Evolutionary conservation across 53 echinoderm and acorn worm genomes (phyloP).

Genomic region (Paracentrotus lividus): DNA sequence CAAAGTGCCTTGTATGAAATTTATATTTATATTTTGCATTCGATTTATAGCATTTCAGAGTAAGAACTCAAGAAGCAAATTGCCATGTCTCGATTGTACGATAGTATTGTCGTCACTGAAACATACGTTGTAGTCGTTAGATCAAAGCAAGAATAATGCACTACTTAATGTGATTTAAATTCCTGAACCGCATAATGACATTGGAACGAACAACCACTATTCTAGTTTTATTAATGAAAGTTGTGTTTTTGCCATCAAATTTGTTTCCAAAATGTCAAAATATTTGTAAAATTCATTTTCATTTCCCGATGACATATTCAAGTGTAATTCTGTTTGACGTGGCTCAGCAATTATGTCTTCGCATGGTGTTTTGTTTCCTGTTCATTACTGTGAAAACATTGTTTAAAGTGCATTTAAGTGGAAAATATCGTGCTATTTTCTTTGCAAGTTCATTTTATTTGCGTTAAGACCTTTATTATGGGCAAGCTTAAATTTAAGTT

Average conservation of each 20-base stretch:
- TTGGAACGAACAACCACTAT: background rate
- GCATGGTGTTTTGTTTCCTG: background rate
- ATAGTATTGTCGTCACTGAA: background rate
- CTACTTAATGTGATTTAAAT: background rate
- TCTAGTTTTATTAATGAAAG: background rate
- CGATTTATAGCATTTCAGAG: background rate
- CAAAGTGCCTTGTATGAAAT: no score
- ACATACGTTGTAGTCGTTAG: conserved; percentile 1
- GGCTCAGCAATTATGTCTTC: background rate
- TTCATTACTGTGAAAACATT: no score
- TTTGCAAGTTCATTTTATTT: no score
- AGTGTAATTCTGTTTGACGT: background rate
- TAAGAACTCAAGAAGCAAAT: background rate
- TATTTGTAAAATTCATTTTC: background rate
- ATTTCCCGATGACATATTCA: background rate
- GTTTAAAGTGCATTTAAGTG: no score
- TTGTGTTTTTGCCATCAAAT: background rate
- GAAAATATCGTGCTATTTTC: no score
- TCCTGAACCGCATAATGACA: background rate
- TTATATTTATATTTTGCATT: no score
- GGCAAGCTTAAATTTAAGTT: no score
- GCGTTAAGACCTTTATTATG: background rate
- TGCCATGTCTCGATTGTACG: background rate
- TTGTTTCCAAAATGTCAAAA: background rate
- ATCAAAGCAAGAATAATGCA: background rate